Evolutionary conservation across 2,113 vertebrate genomes (phyloP).

Genomic region (Crotalus viridis): DNA sequence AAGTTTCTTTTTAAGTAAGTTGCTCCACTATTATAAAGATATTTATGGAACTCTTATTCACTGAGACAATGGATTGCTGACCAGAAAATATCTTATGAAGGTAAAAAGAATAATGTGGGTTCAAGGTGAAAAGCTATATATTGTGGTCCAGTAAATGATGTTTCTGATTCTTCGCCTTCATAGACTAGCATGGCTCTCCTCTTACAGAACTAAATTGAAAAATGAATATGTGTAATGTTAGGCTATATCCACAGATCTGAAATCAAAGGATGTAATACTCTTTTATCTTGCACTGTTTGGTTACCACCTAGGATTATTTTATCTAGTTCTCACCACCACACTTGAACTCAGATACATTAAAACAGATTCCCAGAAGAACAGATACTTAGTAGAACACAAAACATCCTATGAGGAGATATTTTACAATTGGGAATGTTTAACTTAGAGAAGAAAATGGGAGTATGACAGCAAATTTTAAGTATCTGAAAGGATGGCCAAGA

Average conservation of each 20-base stretch:
- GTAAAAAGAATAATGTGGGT: neutral
- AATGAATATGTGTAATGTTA: neutral
- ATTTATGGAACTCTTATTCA: neutral
- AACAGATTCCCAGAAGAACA: neutral
- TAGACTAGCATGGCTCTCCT: neutral
- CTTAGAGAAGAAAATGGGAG: neutral
- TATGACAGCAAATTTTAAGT: neutral
- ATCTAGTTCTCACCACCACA: neutral
- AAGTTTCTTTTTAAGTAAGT: neutral
- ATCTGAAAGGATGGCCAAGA: neutral
- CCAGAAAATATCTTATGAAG: neutral
- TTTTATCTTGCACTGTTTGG: neutral
- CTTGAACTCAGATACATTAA: neutral
- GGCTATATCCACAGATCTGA: neutral
- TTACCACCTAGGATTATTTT: neutral
- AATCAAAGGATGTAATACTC: neutral
- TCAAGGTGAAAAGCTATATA: neutral
- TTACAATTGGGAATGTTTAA: neutral
- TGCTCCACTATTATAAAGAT: neutral
- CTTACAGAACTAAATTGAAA: neutral
- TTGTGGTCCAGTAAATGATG: neutral
- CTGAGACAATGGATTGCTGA: neutral
- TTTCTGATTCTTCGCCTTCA: neutral
- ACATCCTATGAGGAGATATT: neutral
- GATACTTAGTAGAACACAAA: neutral